These are phyloP conservation scores for Anolis sagrei DNA, from an alignment of 2,113 vertebrate species.

Conservation along the genomic window DNA sequence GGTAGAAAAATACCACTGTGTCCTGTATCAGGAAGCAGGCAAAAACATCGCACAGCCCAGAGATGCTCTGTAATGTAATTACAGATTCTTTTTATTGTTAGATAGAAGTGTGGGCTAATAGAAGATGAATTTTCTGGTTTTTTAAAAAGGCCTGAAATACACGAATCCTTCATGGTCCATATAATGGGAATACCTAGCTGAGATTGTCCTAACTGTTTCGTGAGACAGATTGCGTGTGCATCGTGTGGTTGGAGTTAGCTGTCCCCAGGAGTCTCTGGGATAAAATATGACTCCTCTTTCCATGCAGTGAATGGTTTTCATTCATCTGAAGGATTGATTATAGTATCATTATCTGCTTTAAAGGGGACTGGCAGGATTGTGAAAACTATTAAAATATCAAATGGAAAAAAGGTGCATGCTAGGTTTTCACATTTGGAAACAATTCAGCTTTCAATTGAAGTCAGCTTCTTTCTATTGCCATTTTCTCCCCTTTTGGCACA, in stretches of 20 bases:
- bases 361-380: conserved; percentile 23
- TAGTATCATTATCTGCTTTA: background rate
- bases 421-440: conserved; percentile 10
- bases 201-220: conserved; percentile 26
- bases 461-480: conserved; percentile 12
- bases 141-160: background rate
- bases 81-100: too few species aligned
- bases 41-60: too few species aligned
- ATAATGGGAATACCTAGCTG: conserved; percentile 1
- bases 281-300: conserved; percentile 11
- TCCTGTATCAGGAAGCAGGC: too few species aligned
- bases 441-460: conserved; percentile 1
- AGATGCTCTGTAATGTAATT: too few species aligned
- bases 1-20: too few species aligned
- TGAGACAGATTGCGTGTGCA: conserved; percentile 28
- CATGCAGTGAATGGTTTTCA: background rate
- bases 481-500: background rate
- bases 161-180: background rate
- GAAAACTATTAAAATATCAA: conserved; percentile 24
- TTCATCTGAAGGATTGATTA: conserved; percentile 19
- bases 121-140: background rate
- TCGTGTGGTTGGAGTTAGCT: conserved; percentile 32
- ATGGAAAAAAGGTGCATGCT: background rate
- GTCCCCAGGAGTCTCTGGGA: background rate
- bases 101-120: too few species aligned